Conservation (phyloP, 1,140 invertebrate genomes). For the Drosophila pectinifera region DNA sequence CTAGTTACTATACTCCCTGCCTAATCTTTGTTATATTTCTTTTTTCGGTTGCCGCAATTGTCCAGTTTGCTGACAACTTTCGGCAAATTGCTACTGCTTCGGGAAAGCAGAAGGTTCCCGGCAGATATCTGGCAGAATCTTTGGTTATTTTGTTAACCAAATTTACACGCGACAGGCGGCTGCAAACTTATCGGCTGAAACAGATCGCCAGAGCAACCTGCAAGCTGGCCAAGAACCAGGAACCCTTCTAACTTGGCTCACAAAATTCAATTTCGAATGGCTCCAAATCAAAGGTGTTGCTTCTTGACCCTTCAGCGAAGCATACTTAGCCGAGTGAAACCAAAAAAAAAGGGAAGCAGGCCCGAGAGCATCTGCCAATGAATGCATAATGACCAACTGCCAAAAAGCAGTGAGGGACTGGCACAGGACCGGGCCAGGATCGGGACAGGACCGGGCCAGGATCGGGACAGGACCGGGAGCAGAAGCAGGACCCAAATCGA, state of each 20-base stretch:
- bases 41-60: slow-evolving; percentile 29
- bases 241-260: slow-evolving; percentile 68
- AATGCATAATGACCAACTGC: slow-evolving; percentile 80
- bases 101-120: slow-evolving; percentile 1
- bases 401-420: slow-evolving; percentile 72
- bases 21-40: slow-evolving; percentile 64
- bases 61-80: slow-evolving; percentile 52
- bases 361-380: slow-evolving; percentile 72
- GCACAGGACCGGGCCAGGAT: no score
- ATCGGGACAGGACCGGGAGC: slow-evolving; percentile 23
- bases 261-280: slow-evolving; percentile 40
- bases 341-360: slow-evolving; percentile 30
- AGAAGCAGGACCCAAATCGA: slow-evolving; percentile 22
- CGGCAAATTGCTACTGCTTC: slow-evolving; percentile 55
- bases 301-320: slow-evolving; percentile 68
- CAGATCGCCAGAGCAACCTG: slow-evolving; percentile 33
- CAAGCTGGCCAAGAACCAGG: slow-evolving; percentile 35
- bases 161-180: slow-evolving; percentile 43
- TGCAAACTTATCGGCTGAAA: slow-evolving; percentile 50
- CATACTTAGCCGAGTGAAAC: slow-evolving; percentile 39
- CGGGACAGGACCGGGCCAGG: no score
- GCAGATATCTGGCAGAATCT: slow-evolving; percentile 31
- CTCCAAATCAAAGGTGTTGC: slow-evolving; percentile 76
- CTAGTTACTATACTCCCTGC: slow-evolving; percentile 9
- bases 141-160: slow-evolving; percentile 66